Base-by-base conservation (phyloP, 2,797 vertebrate species). In the Potorous gilbertii region DNA sequence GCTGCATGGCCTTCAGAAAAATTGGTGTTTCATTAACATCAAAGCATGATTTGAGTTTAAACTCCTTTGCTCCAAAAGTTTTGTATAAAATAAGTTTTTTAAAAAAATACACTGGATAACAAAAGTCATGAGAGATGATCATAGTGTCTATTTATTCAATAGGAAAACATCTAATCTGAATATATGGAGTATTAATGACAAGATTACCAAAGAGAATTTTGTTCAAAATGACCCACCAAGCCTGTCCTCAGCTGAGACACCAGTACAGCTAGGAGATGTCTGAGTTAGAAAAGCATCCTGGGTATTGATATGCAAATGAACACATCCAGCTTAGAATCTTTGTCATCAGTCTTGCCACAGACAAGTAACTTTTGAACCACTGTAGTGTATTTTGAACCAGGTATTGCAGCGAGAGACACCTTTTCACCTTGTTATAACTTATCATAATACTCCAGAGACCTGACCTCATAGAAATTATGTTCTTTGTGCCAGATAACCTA, bases 21-120 rank as follows among this genome's bases (percentile, higher is more conserved):
- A 99, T 98, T 98, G 98, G 98, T 98, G 98, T 99, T 99, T 99
- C 98, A 99, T 99, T 99, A 99, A 98, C 98, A 98, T 99, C 99
- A 99, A 99, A 99, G 98, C 98, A 98, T 98, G 98, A 97, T 98
- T 98, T 98, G 98, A 98, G 96, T 98, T 98, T 98, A 98, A 98
- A 98, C 98, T 98, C 98, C 98, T 97, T 98, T 98, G 97, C 97
- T 97, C 98, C 98, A 98, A 98, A 98, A 98, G 98, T 98, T 98
- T 98, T 93, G 87, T 97, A 98, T 96, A 98, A 98, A 98, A 98
- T 97, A 97, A 97, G 98, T 98, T 96, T 98, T 24, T 59, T 98
- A 96, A 56, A 91, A 97, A 98, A 98, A 98, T 97, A 98, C 98
- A 98, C 98, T 97, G 98, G 97, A 98, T 98, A 98, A 98, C 97